These are phyloP conservation scores for Napeogenes inachia DNA, from an alignment of 2,888 invertebrate genomes.

Conservation along the genomic window DNA sequence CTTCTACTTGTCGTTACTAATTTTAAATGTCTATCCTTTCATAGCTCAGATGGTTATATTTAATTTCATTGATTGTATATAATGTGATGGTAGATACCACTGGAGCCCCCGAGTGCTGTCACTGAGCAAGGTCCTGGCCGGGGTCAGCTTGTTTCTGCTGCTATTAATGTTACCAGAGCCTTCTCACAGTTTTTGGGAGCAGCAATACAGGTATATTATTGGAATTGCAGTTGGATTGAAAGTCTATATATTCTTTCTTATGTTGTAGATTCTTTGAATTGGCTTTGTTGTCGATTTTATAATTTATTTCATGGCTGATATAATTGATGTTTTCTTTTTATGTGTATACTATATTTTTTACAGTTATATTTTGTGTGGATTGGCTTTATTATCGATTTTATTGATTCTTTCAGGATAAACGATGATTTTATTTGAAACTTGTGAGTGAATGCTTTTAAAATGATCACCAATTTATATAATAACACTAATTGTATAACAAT, in stretches of 20 bases:
- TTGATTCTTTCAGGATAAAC: not conserved
- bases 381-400: not conserved
- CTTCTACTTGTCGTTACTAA: too few relatives aligned
- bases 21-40: too few relatives aligned
- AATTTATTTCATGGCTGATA: not conserved
- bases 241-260: too few relatives aligned
- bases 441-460: not conserved
- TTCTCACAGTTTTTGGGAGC: constrained; percentile 87
- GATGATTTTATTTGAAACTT: not conserved
- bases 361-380: not conserved
- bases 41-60: not conserved
- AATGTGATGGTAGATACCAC: constrained; percentile 54
- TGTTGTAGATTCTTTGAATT: not conserved
- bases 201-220: constrained; percentile 81
- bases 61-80: constrained; percentile 12
- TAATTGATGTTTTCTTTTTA: not conserved
- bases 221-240: too few relatives aligned
- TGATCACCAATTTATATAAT: not conserved
- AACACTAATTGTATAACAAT: not conserved
- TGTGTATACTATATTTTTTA: too few relatives aligned
- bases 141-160: constrained; percentile 81
- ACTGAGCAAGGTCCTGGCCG: constrained; percentile 59
- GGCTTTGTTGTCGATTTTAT: not conserved
- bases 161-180: constrained; percentile 86
- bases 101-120: constrained; percentile 69